These are phyloP conservation scores for Otocyon megalotis DNA, from an alignment of 2,113 vertebrate genomes.

Conservation along the genomic window DNA sequence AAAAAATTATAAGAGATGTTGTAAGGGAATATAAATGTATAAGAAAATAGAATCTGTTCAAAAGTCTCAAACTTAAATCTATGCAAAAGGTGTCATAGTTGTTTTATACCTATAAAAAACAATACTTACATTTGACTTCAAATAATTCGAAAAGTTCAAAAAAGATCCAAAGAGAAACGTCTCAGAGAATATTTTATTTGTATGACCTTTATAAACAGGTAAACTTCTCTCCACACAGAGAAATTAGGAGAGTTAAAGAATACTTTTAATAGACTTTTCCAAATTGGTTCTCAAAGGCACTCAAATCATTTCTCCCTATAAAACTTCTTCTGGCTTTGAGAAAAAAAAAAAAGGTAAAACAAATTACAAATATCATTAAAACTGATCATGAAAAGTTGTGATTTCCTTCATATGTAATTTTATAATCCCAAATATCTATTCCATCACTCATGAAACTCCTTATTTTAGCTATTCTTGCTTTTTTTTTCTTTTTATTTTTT, in stretches of 20 bases:
- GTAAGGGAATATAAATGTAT: conserved; percentile 47
- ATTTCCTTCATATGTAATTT: conserved; percentile 49
- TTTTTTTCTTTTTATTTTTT: conserved; percentile 34
- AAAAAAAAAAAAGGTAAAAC: not conserved
- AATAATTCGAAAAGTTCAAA: conserved; percentile 59
- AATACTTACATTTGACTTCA: conserved; percentile 67
- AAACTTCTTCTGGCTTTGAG: conserved; percentile 62
- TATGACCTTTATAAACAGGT: conserved; percentile 25
- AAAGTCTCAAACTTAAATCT: conserved; percentile 52
- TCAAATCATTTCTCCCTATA: conserved; percentile 51
- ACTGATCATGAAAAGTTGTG: conserved; percentile 35
- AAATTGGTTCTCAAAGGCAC: conserved; percentile 61
- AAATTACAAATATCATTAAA: conserved; percentile 60
- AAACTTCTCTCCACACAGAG: not conserved
- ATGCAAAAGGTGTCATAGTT: not conserved
- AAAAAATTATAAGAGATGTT: conserved; percentile 41
- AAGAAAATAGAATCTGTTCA: conserved; percentile 61
- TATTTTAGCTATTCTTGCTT: not conserved
- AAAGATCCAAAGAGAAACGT: conserved; percentile 68
- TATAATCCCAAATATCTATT: conserved; percentile 55
- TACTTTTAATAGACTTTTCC: conserved; percentile 42
- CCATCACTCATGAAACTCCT: conserved; percentile 8
- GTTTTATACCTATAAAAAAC: conserved; percentile 43
- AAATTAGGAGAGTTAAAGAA: conserved; percentile 49
- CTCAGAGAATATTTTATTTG: conserved; percentile 61